Base-by-base conservation (phyloP, 2,888 invertebrate genomes). In the Coremacera marginata region DNA sequence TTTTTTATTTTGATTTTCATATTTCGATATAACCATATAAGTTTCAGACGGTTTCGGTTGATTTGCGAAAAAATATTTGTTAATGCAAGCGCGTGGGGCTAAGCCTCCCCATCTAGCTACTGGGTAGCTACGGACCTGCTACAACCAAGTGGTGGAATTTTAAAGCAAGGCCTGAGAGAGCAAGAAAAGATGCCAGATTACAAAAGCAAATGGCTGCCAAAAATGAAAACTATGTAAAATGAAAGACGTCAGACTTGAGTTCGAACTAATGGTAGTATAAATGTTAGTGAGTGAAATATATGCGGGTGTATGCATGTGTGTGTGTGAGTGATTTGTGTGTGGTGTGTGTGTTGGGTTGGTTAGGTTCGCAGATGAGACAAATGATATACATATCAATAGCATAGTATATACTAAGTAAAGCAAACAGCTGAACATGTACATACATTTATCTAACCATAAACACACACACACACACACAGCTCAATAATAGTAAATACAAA, bases 131-230 rank as follows among this genome's bases (percentile, higher is more conserved):
- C n/a, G n/a, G n/a, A n/a, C n/a, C n/a, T n/a, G n/a, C n/a, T 14
- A 16, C 49, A n/a, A 25, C 51, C 52, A 81, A 84, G 83, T 86
- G 84, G 85, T 85, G 84, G 83, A 84, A 85, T 85, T 83, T 82
- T 22, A 25, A 34, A 9, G 19, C n/a, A 67, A 14, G 5, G 22
- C 27, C 49, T 22, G n/a, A 68, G 44, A 9, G 25, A 44, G 22
- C n/a, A n/a, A n/a, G n/a, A 44, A 19, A 34, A 71, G 51, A 31
- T 34, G 63, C 55, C 37, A 31, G 22, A 49, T 16, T n/a, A 19
- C 51, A 67, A 70, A 72, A 77, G 76, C 85, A 86, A 85, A 85
- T 85, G 86, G 86, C 86, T 79, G 84, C 84, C 82, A 78, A 84
- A 86, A 84, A 37, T 37, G 37, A 8, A 37, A 37, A 37, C 37